Conservation (phyloP, 1,140 invertebrate genomes). For the Bursaphelenchus mucronatus region DNA sequence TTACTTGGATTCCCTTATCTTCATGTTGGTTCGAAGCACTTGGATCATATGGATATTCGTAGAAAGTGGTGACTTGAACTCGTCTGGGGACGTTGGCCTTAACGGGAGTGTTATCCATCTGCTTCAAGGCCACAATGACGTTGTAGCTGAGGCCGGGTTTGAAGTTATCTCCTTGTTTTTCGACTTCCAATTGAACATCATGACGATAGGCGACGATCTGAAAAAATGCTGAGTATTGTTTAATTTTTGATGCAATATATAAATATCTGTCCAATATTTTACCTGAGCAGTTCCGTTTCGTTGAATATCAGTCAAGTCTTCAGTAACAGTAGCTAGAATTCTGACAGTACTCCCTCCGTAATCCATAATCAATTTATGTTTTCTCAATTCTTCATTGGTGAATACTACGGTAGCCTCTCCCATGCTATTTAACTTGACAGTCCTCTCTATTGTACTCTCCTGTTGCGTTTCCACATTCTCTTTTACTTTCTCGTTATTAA, state of each 20-base stretch:
- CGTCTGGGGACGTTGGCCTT: slow-evolving; percentile 54
- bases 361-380: slow-evolving; percentile 60
- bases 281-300: slow-evolving; percentile 66
- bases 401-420: slow-evolving; percentile 57
- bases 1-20: slow-evolving; percentile 36
- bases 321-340: slow-evolving; percentile 67
- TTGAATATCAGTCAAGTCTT: slow-evolving; percentile 68
- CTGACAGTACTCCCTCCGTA: slow-evolving; percentile 64
- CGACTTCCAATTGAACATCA: slow-evolving; percentile 76
- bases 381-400: slow-evolving; percentile 55
- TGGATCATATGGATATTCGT: slow-evolving; percentile 50
- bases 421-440: slow-evolving; percentile 54
- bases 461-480: slow-evolving; percentile 26
- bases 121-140: slow-evolving; percentile 68
- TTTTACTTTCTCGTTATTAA: slow-evolving; percentile 12
- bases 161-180: slow-evolving; percentile 76
- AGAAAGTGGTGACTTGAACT: slow-evolving; percentile 58
- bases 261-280: background rate
- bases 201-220: slow-evolving; percentile 67
- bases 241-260: background rate
- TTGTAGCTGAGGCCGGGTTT: slow-evolving; percentile 79
- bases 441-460: slow-evolving; percentile 60
- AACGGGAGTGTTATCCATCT: slow-evolving; percentile 56
- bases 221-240: slow-evolving; percentile 3
- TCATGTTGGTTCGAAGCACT: slow-evolving; percentile 41